Evolutionary conservation across 2,797 vertebrate species (phyloP).

Genomic region (Acipenser transmontanus): DNA sequence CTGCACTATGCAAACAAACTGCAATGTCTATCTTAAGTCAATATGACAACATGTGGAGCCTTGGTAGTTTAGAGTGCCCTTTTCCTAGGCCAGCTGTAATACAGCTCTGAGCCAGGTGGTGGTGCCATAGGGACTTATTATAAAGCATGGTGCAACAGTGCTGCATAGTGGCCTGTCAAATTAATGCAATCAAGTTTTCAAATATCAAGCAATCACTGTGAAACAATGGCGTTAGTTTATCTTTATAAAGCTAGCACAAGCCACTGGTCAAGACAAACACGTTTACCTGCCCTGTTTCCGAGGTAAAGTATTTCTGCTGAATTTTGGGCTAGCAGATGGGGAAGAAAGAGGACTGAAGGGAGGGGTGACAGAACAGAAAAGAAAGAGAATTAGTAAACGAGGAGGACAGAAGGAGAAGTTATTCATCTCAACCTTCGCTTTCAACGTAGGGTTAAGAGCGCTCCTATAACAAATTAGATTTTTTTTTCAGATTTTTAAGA

Average conservation of each 20-base stretch:
- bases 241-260: constrained; percentile 29
- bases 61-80: not conserved
- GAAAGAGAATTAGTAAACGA: constrained; percentile 49
- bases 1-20: constrained; percentile 11
- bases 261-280: constrained; percentile 50
- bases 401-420: constrained; percentile 42
- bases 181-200: not conserved
- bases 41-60: not conserved
- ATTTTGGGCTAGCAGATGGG: constrained; percentile 93
- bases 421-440: not conserved
- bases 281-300: constrained; percentile 98
- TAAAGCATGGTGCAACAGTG: not conserved
- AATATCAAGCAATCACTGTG: constrained; percentile 20
- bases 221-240: constrained; percentile 18
- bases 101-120: constrained; percentile 37
- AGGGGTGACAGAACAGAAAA: constrained; percentile 41
- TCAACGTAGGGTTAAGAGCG: too few species aligned
- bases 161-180: not conserved
- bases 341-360: constrained; percentile 84
- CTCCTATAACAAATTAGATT: too few species aligned
- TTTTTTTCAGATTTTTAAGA: too few species aligned
- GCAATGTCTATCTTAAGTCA: constrained; percentile 6
- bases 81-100: constrained; percentile 14
- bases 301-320: constrained; percentile 98
- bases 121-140: constrained; percentile 29